Percentiles rank a stretch among this genome's conserved stretches.
Conservation (phyloP, 2,113 vertebrate genomes). For the Jaculus jaculus region DNA sequence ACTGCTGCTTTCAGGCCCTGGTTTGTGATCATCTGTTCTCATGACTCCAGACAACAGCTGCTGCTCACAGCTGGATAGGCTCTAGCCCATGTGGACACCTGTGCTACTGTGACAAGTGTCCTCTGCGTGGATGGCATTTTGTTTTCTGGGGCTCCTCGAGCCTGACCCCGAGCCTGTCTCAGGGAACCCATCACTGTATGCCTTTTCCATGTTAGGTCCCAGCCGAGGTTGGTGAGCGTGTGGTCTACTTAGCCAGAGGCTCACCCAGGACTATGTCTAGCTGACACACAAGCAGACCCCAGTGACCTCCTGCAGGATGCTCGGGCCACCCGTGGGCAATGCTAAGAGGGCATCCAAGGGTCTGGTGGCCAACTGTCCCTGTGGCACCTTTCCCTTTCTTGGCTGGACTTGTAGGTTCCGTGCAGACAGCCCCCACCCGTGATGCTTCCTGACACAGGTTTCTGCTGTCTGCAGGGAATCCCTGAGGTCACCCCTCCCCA, state of each 20-base stretch:
- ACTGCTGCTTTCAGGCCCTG: neutral
- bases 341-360: neutral
- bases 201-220: neutral
- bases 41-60: neutral
- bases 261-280: neutral
- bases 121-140: no score
- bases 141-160: no score
- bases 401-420: neutral
- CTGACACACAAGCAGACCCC: neutral
- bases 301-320: no score
- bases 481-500: neutral
- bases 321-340: neutral
- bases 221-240: neutral
- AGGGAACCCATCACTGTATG: neutral
- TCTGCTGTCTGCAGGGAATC: neutral
- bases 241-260: neutral
- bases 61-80: neutral
- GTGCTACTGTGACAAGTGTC: neutral
- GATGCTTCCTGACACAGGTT: neutral
- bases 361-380: neutral
- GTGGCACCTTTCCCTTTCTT: neutral
- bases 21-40: fast-evolving
- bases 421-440: neutral
- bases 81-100: fast-evolving
- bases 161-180: no score